Conservation (phyloP, 2,888 invertebrate genomes). For the Hirtodrosophila confusa region DNA sequence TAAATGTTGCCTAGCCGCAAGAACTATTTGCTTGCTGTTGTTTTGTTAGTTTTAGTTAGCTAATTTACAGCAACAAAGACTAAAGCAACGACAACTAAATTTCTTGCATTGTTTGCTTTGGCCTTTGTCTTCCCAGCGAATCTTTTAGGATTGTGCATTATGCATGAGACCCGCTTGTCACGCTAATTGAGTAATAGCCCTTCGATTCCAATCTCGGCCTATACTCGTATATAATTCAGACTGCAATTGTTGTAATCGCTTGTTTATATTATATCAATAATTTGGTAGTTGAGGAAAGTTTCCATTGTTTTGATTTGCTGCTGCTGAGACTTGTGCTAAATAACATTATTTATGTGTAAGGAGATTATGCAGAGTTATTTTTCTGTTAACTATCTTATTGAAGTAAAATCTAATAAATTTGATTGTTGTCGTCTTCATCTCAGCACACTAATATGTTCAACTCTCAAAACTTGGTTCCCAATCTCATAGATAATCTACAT, state of each 20-base stretch:
- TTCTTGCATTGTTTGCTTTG: constrained; percentile 12
- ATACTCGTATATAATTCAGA: constrained; percentile 11
- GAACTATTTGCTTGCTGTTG: not conserved
- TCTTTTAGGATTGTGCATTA: constrained; percentile 39
- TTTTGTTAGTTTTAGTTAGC: constrained; percentile 3
- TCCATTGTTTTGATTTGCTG: constrained; percentile 9
- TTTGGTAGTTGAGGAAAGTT: constrained; percentile 11
- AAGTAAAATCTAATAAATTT: too few species aligned
- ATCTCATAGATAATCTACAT: too few species aligned
- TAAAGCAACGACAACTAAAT: constrained; percentile 2
- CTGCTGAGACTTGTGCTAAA: too few species aligned
- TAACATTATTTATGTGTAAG: too few species aligned
- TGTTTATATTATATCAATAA: constrained; percentile 9
- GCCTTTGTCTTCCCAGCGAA: not conserved
- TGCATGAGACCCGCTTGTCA: constrained; percentile 51
- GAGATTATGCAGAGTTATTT: too few species aligned
- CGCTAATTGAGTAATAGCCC: constrained; percentile 65
- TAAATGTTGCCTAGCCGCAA: not conserved
- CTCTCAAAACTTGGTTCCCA: too few species aligned
- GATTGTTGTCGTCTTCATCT: too few species aligned
- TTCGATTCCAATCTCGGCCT: constrained; percentile 21
- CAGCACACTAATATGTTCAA: too few species aligned
- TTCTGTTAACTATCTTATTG: too few species aligned
- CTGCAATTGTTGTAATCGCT: constrained; percentile 9
- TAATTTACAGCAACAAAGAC: not conserved